These are phyloP conservation scores for Muscicapa adusta DNA, from an alignment of 2,113 vertebrate genomes.

Conservation along the genomic window DNA sequence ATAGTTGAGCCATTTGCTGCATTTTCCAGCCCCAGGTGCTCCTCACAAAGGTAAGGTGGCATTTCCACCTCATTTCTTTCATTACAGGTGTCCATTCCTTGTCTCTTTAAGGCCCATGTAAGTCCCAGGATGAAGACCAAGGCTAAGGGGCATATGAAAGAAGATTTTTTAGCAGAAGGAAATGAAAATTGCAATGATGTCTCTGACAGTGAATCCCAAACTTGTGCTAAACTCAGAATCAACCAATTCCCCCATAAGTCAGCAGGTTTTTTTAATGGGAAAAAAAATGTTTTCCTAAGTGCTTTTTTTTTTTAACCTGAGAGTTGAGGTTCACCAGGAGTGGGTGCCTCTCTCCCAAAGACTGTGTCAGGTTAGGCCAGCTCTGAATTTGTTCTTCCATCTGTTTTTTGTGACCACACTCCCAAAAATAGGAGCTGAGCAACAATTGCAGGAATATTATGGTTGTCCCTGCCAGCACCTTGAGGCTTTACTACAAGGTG, in stretches of 20 bases:
- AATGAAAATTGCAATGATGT: not conserved
- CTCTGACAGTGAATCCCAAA: not conserved
- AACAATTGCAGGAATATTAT: not conserved
- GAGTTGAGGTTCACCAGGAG: not conserved
- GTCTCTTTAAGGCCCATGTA: not conserved
- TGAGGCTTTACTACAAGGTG: not conserved
- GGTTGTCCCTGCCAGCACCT: not conserved
- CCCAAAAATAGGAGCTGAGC: not conserved
- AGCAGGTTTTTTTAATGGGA: not conserved
- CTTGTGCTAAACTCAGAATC: not conserved
- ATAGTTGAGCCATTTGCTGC: not conserved
- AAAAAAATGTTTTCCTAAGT: not conserved
- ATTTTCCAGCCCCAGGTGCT: not conserved
- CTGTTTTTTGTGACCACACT: not conserved
- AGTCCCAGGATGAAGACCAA: not conserved
- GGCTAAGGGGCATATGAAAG: not conserved
- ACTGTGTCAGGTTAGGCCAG: not conserved
- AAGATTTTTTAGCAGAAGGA: not conserved
- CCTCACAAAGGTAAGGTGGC: not conserved
- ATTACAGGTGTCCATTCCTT: not conserved
- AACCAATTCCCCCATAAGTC: not conserved
- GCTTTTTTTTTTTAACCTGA: not conserved
- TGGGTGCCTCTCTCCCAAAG: not conserved
- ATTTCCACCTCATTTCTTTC: not conserved
- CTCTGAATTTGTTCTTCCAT: not conserved